Conservation (phyloP, 2,113 vertebrate species). For the Toxotes jaculatrix region DNA sequence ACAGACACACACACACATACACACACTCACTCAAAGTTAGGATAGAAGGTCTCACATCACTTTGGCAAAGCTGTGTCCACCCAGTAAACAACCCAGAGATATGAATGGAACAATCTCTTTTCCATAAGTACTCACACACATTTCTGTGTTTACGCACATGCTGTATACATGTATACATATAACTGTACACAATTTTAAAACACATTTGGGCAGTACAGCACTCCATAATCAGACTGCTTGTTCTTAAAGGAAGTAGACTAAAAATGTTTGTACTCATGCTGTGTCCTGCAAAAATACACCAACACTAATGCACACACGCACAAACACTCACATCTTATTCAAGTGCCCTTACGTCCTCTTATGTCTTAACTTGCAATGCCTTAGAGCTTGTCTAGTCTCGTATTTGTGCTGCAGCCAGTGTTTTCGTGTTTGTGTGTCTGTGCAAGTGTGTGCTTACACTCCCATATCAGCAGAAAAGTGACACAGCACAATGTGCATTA, state of each 20-base stretch:
- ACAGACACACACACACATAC: conserved; percentile 12
- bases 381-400: conserved; percentile 25
- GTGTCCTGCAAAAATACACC: conserved; percentile 2
- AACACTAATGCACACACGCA: background rate
- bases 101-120: conserved; percentile 2
- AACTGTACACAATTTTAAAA: conserved; percentile 3
- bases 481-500: conserved; percentile 34
- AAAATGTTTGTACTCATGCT: conserved; percentile 28
- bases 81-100: conserved; percentile 20
- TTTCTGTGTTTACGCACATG: background rate
- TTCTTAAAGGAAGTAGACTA: conserved; percentile 28
- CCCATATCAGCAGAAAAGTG: conserved; percentile 39
- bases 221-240: conserved; percentile 11
- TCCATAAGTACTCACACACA: background rate
- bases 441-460: background rate
- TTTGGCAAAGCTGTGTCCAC: conserved; percentile 38
- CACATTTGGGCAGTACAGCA: background rate
- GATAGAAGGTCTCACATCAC: conserved; percentile 24
- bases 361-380: conserved; percentile 13
- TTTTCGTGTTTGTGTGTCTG: background rate
- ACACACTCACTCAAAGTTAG: conserved; percentile 15
- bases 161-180: background rate
- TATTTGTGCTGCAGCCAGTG: conserved; percentile 7
- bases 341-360: conserved; percentile 3
- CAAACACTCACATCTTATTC: conserved; percentile 17